These are phyloP conservation scores for Merops nubicus DNA, from an alignment of 2,113 vertebrate species.

Conservation along the genomic window DNA sequence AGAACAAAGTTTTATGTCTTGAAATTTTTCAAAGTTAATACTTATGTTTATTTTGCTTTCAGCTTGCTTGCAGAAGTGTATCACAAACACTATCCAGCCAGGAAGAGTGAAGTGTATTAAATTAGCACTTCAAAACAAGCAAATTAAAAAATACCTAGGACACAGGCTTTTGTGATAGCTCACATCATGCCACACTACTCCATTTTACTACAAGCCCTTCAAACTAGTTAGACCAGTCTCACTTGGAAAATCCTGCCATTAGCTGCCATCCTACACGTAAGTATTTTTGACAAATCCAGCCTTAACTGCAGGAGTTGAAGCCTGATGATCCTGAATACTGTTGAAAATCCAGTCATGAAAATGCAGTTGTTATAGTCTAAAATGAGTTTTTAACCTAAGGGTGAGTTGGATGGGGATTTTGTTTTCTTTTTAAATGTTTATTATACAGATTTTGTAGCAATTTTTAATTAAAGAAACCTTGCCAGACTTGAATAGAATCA, in stretches of 20 bases:
- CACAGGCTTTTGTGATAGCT: not conserved
- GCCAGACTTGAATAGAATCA: not conserved
- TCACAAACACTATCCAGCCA: not conserved
- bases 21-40: not conserved
- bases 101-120: not conserved
- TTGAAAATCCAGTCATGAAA: not conserved
- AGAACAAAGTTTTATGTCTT: not conserved
- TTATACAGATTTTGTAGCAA: not conserved
- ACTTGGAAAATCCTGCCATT: not conserved
- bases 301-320: not conserved
- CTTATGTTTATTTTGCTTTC: not conserved
- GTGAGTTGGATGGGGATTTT: fast-evolving
- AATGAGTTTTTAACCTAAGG: not conserved
- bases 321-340: not conserved
- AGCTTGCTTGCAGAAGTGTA: not conserved
- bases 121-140: not conserved
- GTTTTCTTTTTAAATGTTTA: not conserved
- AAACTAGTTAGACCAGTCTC: not conserved
- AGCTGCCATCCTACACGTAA: not conserved
- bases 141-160: not conserved
- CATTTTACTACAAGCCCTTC: not conserved
- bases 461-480: not conserved
- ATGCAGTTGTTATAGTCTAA: not conserved
- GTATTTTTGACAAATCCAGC: not conserved
- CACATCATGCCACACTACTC: not conserved